Conservation (phyloP, 2,113 vertebrate species). For the Pogona vitticeps region DNA sequence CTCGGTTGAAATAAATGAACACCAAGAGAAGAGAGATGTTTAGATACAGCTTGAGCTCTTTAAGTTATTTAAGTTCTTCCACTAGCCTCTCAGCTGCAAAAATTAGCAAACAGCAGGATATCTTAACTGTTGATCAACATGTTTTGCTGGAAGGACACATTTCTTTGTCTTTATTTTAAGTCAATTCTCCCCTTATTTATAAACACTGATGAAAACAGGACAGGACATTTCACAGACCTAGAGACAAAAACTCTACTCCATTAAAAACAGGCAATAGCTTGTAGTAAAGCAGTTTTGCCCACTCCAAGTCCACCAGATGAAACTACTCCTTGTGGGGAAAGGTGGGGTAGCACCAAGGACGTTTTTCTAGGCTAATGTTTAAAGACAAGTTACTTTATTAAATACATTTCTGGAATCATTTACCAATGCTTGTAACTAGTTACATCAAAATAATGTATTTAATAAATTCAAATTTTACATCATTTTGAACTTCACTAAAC, state of each 20-base stretch:
- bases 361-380: constrained; percentile 46
- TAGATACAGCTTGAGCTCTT: constrained; percentile 44
- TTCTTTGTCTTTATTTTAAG: constrained; percentile 43
- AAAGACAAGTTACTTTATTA: constrained; percentile 59
- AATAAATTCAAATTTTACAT: constrained; percentile 58
- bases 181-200: constrained; percentile 8
- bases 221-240: constrained; percentile 35
- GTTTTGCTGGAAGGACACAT: neutral
- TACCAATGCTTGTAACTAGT: constrained; percentile 55
- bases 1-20: neutral
- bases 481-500: constrained; percentile 56
- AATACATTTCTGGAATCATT: constrained; percentile 31
- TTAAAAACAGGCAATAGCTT: constrained; percentile 38
- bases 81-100: constrained; percentile 21
- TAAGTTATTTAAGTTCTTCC: neutral
- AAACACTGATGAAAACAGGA: constrained; percentile 38
- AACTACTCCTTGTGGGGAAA: constrained; percentile 38
- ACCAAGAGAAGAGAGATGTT: constrained; percentile 16
- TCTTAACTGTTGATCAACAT: constrained; percentile 24
- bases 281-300: constrained; percentile 32
- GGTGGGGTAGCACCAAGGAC: constrained; percentile 1
- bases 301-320: constrained; percentile 39
- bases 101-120: constrained; percentile 29
- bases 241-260: constrained; percentile 33
- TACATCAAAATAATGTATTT: constrained; percentile 53